These are phyloP conservation scores for Struthidea cinerea DNA, from an alignment of 2,113 vertebrate genomes.

Conservation along the genomic window DNA sequence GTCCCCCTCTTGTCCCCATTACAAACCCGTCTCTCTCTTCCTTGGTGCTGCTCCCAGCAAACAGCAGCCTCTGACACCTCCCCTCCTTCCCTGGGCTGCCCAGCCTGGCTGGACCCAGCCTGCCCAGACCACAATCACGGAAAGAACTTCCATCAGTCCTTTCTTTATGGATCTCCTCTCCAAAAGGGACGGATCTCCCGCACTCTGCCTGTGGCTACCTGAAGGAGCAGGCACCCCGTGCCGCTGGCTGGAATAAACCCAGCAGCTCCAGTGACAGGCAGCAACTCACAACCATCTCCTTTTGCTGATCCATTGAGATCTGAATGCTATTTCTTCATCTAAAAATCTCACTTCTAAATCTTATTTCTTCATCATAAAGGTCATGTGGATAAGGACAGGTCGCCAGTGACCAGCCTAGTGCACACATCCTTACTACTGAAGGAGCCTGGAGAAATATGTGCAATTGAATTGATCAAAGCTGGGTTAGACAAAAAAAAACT, in stretches of 20 bases:
- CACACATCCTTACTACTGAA: background rate
- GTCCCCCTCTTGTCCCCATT: accelerated
- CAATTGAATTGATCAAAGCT: slow-evolving; percentile 24
- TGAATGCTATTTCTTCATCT: background rate
- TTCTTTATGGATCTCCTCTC: background rate
- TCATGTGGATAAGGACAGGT: background rate
- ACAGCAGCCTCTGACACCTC: background rate
- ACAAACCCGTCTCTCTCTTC: background rate
- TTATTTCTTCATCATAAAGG: background rate
- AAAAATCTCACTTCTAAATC: background rate
- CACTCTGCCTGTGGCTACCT: accelerated
- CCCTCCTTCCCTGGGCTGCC: background rate
- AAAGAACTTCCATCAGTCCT: background rate
- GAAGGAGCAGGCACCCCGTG: background rate
- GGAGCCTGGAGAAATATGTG: background rate
- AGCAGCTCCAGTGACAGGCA: background rate
- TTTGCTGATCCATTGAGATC: background rate
- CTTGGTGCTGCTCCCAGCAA: background rate
- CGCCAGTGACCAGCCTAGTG: accelerated
- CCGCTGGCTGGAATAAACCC: background rate
- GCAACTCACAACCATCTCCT: background rate
- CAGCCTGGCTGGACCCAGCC: background rate
- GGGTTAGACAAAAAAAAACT: slow-evolving; percentile 29
- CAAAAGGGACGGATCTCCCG: background rate
- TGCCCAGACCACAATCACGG: background rate